These are phyloP conservation scores for Dolichomitus sp. DNA, from an alignment of 2,888 invertebrate species.

Conservation along the genomic window DNA sequence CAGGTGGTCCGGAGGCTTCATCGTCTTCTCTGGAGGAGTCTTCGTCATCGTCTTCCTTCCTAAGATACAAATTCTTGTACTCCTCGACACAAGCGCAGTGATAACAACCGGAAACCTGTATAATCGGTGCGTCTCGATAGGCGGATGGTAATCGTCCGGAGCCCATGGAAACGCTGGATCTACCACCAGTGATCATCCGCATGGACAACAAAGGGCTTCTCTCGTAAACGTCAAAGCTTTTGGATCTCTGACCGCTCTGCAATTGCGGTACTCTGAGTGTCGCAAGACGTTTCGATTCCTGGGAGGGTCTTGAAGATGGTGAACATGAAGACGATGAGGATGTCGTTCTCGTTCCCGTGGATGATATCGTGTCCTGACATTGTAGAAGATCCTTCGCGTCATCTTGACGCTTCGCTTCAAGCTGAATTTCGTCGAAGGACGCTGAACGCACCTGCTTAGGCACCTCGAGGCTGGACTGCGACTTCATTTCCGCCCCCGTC, in stretches of 20 bases:
- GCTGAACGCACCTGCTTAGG: slow-evolving; percentile 96
- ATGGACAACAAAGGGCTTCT: slow-evolving; percentile 83
- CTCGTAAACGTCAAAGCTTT: slow-evolving; percentile 93
- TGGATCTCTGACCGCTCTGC: slow-evolving; percentile 90
- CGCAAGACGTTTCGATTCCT: slow-evolving; percentile 72
- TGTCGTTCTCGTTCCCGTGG: slow-evolving; percentile 68
- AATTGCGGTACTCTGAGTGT: slow-evolving; percentile 90
- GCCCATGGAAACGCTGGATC: slow-evolving; percentile 73
- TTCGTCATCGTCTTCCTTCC: slow-evolving; percentile 80
- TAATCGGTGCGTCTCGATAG: slow-evolving; percentile 87
- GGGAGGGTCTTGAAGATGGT: slow-evolving; percentile 79
- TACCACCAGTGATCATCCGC: slow-evolving; percentile 44
- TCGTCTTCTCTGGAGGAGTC: slow-evolving; percentile 40
- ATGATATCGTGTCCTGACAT: slow-evolving; percentile 48
- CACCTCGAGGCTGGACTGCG: slow-evolving; percentile 96
- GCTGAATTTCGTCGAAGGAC: slow-evolving; percentile 95
- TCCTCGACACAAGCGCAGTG: slow-evolving; percentile 93
- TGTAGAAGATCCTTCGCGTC: slow-evolving; percentile 71
- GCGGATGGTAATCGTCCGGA: slow-evolving; percentile 82
- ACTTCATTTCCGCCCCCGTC: slow-evolving; percentile 96
- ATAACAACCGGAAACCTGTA: slow-evolving; percentile 91
- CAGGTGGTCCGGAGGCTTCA: slow-evolving; percentile 2
- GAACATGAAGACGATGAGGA: slow-evolving; percentile 80
- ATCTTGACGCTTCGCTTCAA: slow-evolving; percentile 91
- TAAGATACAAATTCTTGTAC: slow-evolving; percentile 88